Base-by-base conservation (phyloP, 2,888 invertebrate genomes). In the Autographa gamma region DNA sequence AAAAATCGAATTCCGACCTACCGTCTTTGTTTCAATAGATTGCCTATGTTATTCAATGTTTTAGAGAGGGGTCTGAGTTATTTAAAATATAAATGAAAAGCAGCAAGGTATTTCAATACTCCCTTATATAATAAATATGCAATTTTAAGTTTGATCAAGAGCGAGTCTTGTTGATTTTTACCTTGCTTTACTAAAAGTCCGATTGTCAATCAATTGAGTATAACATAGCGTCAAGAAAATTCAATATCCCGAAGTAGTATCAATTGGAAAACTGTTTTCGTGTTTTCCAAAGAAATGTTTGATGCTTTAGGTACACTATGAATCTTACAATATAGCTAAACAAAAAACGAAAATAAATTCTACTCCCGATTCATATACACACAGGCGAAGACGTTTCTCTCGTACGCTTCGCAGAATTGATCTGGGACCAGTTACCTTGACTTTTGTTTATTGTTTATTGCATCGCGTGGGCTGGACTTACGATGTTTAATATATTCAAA, bases 361-460 rank as follows among this genome's bases (percentile, higher is more conserved):
- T 60, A 41, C n/a, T 38, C 32, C n/a, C 67, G 25, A 59, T 67
- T 25, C 52, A 64, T 72, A 73, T 61, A 68, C 56, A 71, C 65
- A 63, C 63, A 70, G 14, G 25, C 54, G 19, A 73, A 74, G 78
- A 76, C 61, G 70, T 79, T 82, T 74, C 81, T 74, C 75, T 71
- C 80, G 76, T 80, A 78, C 75, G 76, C 69, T 86, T 89, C 85
- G 78, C 54, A 70, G 85, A 86, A 86, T 72, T 79, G 77, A 79
- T 83, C 81, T 69, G 79, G 80, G 86, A 85, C 79, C 81, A 84
- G 83, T 80, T 84, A 82, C 89, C 88, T 88, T 87, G 85, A 87
- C 83, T 88, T 86, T 89, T 86, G 88, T 89, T 88, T 88, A 89
- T 88, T 85, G 87, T 85, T 89, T 89, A 88, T 87, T 86, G 86